Conservation (phyloP, 2,888 invertebrate species). For the Cactoblastis cactorum region DNA sequence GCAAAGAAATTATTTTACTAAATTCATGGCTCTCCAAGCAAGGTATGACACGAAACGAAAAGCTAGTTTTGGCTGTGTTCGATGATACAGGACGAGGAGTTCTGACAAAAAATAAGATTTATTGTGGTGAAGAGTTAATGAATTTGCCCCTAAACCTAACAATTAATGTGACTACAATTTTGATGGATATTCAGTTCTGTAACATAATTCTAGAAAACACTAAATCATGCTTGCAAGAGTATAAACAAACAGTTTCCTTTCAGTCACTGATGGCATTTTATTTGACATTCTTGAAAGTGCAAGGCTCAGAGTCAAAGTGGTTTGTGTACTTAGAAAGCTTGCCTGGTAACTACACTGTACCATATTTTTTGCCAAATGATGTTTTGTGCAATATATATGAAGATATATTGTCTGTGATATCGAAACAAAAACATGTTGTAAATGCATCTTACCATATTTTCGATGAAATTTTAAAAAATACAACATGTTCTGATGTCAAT, state of each 20-base stretch:
- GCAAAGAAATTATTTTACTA: constrained; percentile 62
- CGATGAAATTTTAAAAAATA: constrained; percentile 61
- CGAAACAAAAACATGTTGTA: constrained; percentile 73
- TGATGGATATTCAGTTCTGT: constrained; percentile 77
- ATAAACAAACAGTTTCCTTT: constrained; percentile 72
- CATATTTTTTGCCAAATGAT: constrained; percentile 81
- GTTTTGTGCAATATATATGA: constrained; percentile 79
- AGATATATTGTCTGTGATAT: constrained; percentile 73
- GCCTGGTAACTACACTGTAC: constrained; percentile 83
- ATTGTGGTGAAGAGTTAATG: constrained; percentile 79
- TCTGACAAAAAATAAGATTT: constrained; percentile 78
- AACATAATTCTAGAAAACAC: constrained; percentile 57
- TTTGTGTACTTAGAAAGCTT: constrained; percentile 83
- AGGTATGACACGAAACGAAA: constrained; percentile 78
- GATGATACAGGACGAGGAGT: constrained; percentile 86
- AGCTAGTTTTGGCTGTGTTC: constrained; percentile 80
- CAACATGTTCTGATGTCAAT: constrained; percentile 48
- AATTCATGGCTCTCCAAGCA: constrained; percentile 75
- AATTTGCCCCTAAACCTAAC: constrained; percentile 80
- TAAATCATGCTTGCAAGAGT: constrained; percentile 62
- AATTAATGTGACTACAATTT: constrained; percentile 78
- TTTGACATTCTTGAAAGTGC: constrained; percentile 83
- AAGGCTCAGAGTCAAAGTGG: constrained; percentile 77
- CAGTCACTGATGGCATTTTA: constrained; percentile 88
- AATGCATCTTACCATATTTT: constrained; percentile 61